Percentiles rank a stretch among this genome's conserved stretches.
phyloP scores from a whole-genome alignment of 2,888 invertebrate genomes.

The Lasioglossum leucozonium region DNA sequence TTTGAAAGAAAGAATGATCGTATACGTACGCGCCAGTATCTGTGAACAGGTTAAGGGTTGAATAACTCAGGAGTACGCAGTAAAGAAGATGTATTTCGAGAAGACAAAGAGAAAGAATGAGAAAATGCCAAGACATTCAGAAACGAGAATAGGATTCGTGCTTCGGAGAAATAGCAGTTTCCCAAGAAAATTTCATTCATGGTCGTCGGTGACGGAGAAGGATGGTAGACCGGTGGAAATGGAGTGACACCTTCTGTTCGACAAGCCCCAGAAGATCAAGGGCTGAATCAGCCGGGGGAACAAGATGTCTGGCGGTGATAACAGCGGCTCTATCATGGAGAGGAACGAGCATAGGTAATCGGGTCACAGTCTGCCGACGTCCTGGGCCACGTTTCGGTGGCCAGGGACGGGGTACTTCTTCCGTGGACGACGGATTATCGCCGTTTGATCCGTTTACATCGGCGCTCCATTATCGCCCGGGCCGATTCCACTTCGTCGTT shows the following conservation, averaged over 20 bases:
- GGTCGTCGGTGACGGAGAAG: neutral
- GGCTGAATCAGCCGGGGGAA: slow-evolving; percentile 8
- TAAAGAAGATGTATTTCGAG: neutral
- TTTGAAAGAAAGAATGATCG: neutral
- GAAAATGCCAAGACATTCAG: neutral
- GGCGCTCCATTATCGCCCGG: slow-evolving; percentile 70
- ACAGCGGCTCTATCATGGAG: slow-evolving; percentile 47
- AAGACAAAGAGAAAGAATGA: too few relatives aligned
- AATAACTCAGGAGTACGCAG: neutral
- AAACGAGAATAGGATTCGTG: neutral
- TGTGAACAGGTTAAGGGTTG: neutral
- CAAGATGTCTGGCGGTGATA: slow-evolving; percentile 48
- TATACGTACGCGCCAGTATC: neutral
- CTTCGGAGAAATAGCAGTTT: neutral
- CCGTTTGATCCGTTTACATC: slow-evolving; percentile 71
- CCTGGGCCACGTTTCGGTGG: slow-evolving; percentile 63
- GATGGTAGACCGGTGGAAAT: neutral
- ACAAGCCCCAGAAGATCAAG: slow-evolving; percentile 10
- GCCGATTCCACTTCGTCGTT: slow-evolving; percentile 47
- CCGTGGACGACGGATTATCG: slow-evolving; percentile 71
- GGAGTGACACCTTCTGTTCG: slow-evolving; percentile 15
- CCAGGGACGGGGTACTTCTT: slow-evolving; percentile 65
- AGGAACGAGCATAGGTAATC: slow-evolving; percentile 51
- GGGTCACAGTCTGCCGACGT: slow-evolving; percentile 58
- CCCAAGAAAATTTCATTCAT: slow-evolving; percentile 1